Evolutionary conservation across 2,797 vertebrate species (phyloP), one percentile per base, ranked within the genome.

Genomic region (Hirundo rustica): DNA sequence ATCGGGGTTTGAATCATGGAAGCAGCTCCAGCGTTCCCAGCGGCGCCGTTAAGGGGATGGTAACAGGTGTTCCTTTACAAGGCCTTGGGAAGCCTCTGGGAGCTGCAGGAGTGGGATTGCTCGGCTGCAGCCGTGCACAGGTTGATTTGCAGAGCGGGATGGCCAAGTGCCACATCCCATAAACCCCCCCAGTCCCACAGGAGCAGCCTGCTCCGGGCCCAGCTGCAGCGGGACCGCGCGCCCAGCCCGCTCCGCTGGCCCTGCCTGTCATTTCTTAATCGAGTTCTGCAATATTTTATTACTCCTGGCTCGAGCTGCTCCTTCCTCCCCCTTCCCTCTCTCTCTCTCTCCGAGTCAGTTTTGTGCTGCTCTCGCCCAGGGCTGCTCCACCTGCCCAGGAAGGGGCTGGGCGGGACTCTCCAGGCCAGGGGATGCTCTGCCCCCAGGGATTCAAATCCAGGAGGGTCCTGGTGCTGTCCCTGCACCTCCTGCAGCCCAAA

Each of bases 251-350:
- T 55, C 89, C 16, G 9, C 86, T 15, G n/a, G 67, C 77, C 61
- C 64, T 29, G 10, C 19, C 40, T 48, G 54, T 40, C 36, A 71
- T 64, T 90, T 93, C 91, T 90, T 95, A 44, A 93, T 58, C 70
- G 87, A 50, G 54, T 94, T 87, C 77, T 34, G 80, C 62, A 93
- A 91, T 94, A 83, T 93, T 93, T 95, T 73, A 95, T 95, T 72
- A 64, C 92, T 91, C 68, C 88, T 4, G 4, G 76, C 83, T 95
- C 83, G 71, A 36, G 61, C 91, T 72, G 90, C 71, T 91, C 92
- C 65, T 65, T 26, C 20, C 67, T 88, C 4, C 44, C 47, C 45
- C 53, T 66, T 80, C 67, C 67, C 44, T 30, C 14, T 57, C 23
- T 27, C 23, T 27, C 75, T 54, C 7, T 2, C 67, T 29, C 81